phyloP scores from a whole-genome alignment of 2,888 invertebrate species.

The Oeneis ivallda region DNA sequence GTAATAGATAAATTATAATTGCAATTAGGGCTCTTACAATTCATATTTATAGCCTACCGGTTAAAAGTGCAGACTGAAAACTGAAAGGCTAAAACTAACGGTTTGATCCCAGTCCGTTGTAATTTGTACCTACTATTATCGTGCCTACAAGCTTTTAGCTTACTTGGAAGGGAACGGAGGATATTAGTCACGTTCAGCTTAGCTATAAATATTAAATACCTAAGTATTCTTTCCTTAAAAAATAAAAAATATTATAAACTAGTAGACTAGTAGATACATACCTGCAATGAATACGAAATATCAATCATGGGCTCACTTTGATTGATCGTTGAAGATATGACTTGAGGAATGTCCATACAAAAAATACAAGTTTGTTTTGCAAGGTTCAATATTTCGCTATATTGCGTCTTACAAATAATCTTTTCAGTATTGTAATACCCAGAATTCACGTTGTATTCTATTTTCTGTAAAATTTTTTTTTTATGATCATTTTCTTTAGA shows the following conservation, averaged over 20 bases:
- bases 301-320: constrained; percentile 57
- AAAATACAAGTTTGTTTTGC: constrained; percentile 54
- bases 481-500: not conserved
- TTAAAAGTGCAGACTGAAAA: too few species aligned
- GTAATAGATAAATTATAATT: too few species aligned
- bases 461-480: constrained; percentile 55
- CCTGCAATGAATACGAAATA: constrained; percentile 63
- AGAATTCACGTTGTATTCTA: constrained; percentile 56
- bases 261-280: constrained; percentile 42
- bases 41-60: too few species aligned
- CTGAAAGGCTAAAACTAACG: too few species aligned
- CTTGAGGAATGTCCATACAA: constrained; percentile 62
- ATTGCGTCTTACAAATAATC: constrained; percentile 50
- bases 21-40: constrained; percentile 1
- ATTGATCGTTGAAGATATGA: constrained; percentile 61
- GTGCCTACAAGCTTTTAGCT: too few species aligned
- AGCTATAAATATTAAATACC: too few species aligned
- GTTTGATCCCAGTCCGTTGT: too few species aligned
- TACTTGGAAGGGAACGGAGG: too few species aligned
- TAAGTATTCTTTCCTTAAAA: too few species aligned
- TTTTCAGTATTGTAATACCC: constrained; percentile 62
- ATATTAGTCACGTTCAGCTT: too few species aligned
- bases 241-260: too few species aligned
- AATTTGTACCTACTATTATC: too few species aligned
- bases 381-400: constrained; percentile 51